A percentile compares a stretch with the other conserved stretches of the same genome.
Conservation (phyloP, 35 echinoderm and acorn worm species). For the Apostichopus californicus region DNA sequence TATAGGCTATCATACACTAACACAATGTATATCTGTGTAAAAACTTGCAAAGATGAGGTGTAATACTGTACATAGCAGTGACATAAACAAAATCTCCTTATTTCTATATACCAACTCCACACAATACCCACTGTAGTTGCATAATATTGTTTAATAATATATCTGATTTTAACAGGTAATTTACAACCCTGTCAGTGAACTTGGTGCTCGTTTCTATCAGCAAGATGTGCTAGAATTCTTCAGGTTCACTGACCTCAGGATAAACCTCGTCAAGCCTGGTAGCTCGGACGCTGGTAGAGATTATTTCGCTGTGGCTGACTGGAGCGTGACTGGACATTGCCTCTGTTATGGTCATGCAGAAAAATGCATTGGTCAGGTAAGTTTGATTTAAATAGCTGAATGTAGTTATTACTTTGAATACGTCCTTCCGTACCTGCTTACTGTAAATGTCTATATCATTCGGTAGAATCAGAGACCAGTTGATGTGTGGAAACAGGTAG, state of each 20-base stretch:
- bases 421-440: too few species aligned
- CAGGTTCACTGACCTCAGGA: conserved; percentile 56
- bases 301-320: conserved; percentile 78
- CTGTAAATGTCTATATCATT: too few species aligned
- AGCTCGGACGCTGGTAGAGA: not conserved
- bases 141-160: not conserved
- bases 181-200: conserved; percentile 79
- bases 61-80: too few species aligned
- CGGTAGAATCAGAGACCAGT: too few species aligned
- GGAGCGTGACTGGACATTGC: conserved; percentile 83
- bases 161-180: conserved; percentile 56
- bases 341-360: conserved; percentile 90
- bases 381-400: not conserved
- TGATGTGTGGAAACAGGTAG: too few species aligned
- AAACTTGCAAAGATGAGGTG: too few species aligned
- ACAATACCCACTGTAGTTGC: too few species aligned
- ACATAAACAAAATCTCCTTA: too few species aligned
- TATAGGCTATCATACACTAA: too few species aligned
- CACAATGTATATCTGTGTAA: too few species aligned
- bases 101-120: too few species aligned
- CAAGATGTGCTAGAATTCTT: conserved; percentile 50
- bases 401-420: too few species aligned
- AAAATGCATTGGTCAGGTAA: conserved; percentile 71
- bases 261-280: conserved; percentile 69
- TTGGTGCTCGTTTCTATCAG: conserved; percentile 59